Percentiles rank a stretch among this genome's conserved stretches.
Evolutionary conservation across 2,888 invertebrate species (phyloP).

Genomic region (Siphlonurus alternatus): DNA sequence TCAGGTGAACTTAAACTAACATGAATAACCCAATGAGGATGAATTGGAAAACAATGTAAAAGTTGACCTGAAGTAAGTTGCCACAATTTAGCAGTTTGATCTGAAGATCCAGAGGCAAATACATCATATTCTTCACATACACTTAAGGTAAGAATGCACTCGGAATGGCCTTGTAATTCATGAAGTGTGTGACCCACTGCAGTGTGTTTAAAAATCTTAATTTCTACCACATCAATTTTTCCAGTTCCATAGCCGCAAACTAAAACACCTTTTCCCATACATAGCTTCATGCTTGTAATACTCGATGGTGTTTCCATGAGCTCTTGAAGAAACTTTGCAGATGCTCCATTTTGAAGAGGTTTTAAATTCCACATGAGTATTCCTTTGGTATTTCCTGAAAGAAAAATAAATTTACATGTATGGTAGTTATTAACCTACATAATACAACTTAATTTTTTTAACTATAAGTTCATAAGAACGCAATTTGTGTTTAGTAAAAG

Average conservation of each 20-base stretch:
- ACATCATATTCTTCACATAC: neutral
- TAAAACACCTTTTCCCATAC: neutral
- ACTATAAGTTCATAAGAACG: no score
- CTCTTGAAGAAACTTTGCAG: neutral
- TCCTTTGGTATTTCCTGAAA: neutral
- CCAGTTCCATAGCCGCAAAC: neutral
- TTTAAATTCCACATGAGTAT: neutral
- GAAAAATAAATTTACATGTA: neutral
- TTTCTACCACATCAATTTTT: neutral
- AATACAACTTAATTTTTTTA: no score
- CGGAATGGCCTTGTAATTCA: neutral
- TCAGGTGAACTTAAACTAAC: neutral
- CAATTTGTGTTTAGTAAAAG: neutral
- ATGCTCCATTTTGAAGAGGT: neutral
- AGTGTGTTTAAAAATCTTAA: neutral
- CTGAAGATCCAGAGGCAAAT: neutral
- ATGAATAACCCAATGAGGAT: neutral
- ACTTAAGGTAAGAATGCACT: neutral
- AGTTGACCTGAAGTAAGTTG: neutral
- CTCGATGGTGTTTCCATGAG: neutral
- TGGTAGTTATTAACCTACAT: no score
- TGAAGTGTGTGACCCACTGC: neutral
- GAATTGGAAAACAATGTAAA: neutral
- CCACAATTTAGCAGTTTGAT: neutral
- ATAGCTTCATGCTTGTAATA: neutral